Percentiles rank a stretch among this genome's conserved stretches.
phyloP scores from a whole-genome alignment of 2,113 vertebrate species.

The Siphamia tubifer region DNA sequence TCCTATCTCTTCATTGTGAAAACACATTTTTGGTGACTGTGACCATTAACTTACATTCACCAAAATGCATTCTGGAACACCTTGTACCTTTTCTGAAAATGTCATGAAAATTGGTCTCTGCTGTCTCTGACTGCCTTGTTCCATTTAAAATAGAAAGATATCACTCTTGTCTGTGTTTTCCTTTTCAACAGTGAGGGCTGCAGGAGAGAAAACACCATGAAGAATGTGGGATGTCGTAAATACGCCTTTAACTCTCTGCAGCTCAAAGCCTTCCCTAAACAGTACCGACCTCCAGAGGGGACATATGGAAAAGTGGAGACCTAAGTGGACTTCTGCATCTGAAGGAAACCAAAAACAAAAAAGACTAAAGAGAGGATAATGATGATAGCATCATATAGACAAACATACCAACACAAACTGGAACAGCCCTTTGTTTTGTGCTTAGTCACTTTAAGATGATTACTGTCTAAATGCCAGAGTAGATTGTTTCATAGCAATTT shows the following conservation, averaged over 20 bases:
- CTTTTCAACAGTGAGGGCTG: conserved; percentile 96
- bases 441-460: conserved; percentile 66
- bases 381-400: conserved; percentile 21
- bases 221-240: conserved; percentile 99
- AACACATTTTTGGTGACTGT: too few relatives aligned
- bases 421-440: conserved; percentile 51
- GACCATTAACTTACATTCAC: too few relatives aligned
- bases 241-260: conserved; percentile 98
- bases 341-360: conserved; percentile 11
- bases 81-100: too few relatives aligned
- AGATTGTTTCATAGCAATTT: conserved; percentile 50
- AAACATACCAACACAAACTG: conserved; percentile 38
- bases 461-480: conserved; percentile 61
- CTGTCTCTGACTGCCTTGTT: too few relatives aligned
- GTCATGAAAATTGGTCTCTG: too few relatives aligned
- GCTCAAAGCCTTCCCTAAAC: conserved; percentile 98
- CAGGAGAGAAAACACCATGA: conserved; percentile 99
- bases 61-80: too few relatives aligned
- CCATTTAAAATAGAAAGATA: too few relatives aligned
- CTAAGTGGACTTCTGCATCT: conserved; percentile 74
- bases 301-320: conserved; percentile 98
- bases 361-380: conserved; percentile 23
- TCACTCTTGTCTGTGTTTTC: conserved; percentile 46
- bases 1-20: too few relatives aligned
- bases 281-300: conserved; percentile 98